Conservation (phyloP, 2,113 vertebrate genomes). For the Gulo gulo region DNA sequence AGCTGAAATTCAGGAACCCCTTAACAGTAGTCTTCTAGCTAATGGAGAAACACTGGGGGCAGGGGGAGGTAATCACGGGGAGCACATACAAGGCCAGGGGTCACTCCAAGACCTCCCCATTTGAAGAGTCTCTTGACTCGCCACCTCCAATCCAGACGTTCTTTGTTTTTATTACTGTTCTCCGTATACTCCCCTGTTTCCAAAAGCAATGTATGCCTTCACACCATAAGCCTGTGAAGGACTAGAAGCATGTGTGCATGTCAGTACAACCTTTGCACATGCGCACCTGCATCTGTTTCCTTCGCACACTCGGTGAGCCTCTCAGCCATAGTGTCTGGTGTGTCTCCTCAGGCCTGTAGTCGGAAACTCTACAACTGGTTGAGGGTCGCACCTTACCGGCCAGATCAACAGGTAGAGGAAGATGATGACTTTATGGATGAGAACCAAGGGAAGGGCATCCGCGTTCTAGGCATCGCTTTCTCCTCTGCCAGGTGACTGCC, state of each 20-base stretch:
- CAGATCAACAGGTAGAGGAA: conserved; percentile 97
- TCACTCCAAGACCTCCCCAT: background rate
- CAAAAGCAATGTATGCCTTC: background rate
- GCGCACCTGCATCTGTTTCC: background rate
- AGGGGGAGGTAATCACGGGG: background rate
- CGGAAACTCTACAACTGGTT: conserved; percentile 97
- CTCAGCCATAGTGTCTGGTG: background rate
- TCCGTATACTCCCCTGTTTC: background rate
- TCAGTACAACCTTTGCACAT: background rate
- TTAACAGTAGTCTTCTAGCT: background rate
- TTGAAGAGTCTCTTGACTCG: background rate
- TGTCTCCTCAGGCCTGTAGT: conserved; percentile 89
- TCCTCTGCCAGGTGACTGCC: conserved; percentile 92
- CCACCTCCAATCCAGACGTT: background rate
- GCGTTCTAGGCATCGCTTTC: conserved; percentile 95
- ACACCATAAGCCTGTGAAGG: background rate
- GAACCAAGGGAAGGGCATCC: conserved; percentile 95
- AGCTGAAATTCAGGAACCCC: background rate
- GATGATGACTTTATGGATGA: conserved; percentile 99
- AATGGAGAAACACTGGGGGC: background rate
- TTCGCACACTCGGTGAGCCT: background rate
- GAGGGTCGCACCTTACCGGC: conserved; percentile 94
- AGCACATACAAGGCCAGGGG: too few species aligned
- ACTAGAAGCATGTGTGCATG: background rate
- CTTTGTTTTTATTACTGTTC: background rate